Evolutionary conservation across 2,113 vertebrate species (phyloP).

Genomic region (Sorex fumeus): DNA sequence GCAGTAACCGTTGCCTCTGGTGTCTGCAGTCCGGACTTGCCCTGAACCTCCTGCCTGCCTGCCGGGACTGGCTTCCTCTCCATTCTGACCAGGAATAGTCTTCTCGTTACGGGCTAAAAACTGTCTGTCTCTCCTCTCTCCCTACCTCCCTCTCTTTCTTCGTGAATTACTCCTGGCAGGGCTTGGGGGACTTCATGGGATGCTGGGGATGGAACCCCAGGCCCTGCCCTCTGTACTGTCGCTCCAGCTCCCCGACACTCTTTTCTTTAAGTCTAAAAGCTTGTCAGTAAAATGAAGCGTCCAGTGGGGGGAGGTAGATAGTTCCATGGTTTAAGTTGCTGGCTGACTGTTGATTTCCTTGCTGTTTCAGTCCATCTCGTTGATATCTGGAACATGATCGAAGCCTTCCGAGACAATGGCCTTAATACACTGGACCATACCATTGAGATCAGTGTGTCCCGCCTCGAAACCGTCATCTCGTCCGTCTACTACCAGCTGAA

Average conservation of each 20-base stretch:
- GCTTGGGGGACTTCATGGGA: too few relatives aligned
- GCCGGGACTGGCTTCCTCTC: too few relatives aligned
- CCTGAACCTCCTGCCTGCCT: too few relatives aligned
- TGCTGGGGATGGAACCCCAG: too few relatives aligned
- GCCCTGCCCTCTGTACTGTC: too few relatives aligned
- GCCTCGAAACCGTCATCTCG: slow-evolving; percentile 97
- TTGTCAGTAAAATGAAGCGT: not conserved
- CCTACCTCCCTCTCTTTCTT: too few relatives aligned
- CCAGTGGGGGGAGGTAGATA: not conserved
- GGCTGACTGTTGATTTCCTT: slow-evolving; percentile 42
- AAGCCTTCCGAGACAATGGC: slow-evolving; percentile 98
- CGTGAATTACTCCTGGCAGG: too few relatives aligned
- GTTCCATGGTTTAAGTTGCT: not conserved
- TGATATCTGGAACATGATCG: slow-evolving; percentile 99
- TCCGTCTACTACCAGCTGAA: slow-evolving; percentile 99
- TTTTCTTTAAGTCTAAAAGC: slow-evolving; percentile 29
- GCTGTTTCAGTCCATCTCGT: slow-evolving; percentile 95
- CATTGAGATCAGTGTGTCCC: slow-evolving; percentile 97
- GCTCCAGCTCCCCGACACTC: not conserved
- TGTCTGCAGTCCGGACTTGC: too few relatives aligned
- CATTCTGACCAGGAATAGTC: too few relatives aligned
- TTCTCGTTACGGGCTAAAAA: too few relatives aligned
- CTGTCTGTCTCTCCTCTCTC: too few relatives aligned
- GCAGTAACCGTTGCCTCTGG: too few relatives aligned
- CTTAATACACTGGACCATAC: slow-evolving; percentile 96